Percentiles rank a stretch among this genome's conserved stretches.
Evolutionary conservation across 1,140 invertebrate species (phyloP).

Genomic region (Ceratitis capitata): DNA sequence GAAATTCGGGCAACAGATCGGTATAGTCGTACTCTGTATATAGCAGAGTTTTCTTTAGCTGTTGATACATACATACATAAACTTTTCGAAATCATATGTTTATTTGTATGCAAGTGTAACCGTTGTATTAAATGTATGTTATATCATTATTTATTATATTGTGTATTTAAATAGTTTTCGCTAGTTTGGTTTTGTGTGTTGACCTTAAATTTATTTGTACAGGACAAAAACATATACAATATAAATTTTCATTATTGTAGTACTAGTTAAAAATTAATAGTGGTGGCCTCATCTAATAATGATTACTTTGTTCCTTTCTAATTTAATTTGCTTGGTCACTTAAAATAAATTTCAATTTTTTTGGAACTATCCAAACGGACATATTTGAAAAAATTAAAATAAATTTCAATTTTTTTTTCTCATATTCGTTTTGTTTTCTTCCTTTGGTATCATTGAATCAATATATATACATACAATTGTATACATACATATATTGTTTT

Average conservation of each 20-base stretch:
- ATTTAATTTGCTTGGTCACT: neutral
- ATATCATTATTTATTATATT: neutral
- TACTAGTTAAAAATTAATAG: neutral
- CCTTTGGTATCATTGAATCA: constrained; percentile 25
- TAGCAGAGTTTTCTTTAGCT: neutral
- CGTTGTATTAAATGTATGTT: neutral
- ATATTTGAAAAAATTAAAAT: no score
- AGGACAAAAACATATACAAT: neutral
- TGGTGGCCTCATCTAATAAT: neutral
- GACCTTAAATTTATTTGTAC: constrained; percentile 11
- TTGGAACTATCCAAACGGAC: no score
- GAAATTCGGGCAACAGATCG: neutral
- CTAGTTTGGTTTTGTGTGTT: neutral
- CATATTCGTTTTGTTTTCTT: neutral
- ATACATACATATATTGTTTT: constrained; percentile 58
- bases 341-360: constrained; percentile 19
- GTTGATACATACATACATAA: no score
- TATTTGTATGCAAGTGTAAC: neutral
- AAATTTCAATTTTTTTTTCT: neutral
- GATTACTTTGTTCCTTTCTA: neutral
- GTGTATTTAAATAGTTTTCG: neutral
- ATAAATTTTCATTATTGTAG: constrained; percentile 3
- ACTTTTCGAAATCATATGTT: no score
- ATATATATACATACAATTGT: constrained; percentile 38
- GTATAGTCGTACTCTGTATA: neutral